Conservation (phyloP, 2,888 invertebrate species). For the Athripsodes cinereus region DNA sequence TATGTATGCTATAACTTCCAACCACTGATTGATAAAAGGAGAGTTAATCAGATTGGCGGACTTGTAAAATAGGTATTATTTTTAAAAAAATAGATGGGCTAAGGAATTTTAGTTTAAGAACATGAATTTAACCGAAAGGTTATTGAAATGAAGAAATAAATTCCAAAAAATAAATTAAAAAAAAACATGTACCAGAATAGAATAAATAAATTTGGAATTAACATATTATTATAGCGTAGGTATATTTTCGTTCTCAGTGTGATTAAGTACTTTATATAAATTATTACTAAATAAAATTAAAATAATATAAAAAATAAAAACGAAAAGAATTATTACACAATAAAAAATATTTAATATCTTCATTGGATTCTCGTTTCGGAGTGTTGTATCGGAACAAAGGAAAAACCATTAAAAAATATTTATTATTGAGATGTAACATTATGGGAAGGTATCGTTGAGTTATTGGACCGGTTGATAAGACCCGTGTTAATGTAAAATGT, state of each 20-base stretch:
- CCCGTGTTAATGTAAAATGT: not conserved
- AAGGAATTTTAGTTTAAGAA: no score
- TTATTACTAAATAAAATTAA: not conserved
- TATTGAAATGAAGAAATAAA: no score
- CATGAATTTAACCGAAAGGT: no score
- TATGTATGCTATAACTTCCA: no score
- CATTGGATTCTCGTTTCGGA: constrained; percentile 24
- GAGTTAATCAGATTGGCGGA: no score
- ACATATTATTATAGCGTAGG: not conserved
- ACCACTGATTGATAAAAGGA: no score
- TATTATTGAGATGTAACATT: constrained; percentile 28
- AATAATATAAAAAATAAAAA: not conserved
- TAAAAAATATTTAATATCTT: constrained; percentile 21
- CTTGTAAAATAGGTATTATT: no score
- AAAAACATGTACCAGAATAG: not conserved
- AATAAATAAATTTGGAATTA: not conserved
- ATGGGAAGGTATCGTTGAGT: constrained; percentile 24
- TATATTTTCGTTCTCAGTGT: not conserved
- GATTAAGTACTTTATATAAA: not conserved
- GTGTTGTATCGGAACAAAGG: constrained; percentile 25
- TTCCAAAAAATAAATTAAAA: no score
- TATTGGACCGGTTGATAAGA: constrained; percentile 16
- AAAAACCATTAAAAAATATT: constrained; percentile 28
- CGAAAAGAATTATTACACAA: not conserved
- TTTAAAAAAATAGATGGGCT: no score